A percentile compares a stretch with the other conserved stretches of the same genome.
Conservation (phyloP, 1,140 invertebrate genomes). For the Lithobius niger region DNA sequence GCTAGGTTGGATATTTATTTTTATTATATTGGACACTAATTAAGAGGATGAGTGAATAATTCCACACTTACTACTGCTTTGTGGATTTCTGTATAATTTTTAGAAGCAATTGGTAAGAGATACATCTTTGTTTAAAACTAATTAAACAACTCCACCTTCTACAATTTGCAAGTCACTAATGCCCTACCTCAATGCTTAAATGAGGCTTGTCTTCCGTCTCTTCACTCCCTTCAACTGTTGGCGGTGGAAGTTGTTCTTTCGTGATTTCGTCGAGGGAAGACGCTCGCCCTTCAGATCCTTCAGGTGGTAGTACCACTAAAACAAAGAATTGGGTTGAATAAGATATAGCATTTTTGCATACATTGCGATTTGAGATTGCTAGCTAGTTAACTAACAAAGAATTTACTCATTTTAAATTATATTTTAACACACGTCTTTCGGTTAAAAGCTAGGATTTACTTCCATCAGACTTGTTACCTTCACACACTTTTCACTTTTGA, state of each 20-base stretch:
- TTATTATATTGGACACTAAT: no score
- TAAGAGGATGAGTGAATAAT: neutral
- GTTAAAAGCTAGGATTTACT: no score
- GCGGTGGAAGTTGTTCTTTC: no score
- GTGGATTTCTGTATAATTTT: neutral
- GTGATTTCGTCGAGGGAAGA: neutral
- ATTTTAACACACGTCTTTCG: no score
- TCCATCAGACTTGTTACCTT: no score
- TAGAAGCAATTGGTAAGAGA: neutral
- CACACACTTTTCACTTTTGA: no score
- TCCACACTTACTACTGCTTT: neutral
- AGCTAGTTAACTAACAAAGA: no score
- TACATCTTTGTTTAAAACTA: neutral
- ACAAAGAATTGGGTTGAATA: no score
- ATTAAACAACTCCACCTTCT: neutral
- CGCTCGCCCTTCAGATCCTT: neutral
- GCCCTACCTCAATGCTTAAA: neutral
- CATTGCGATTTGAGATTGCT: no score
- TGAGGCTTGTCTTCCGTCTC: neutral
- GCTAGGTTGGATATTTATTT: no score
- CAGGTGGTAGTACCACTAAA: conserved; percentile 7
- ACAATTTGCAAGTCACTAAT: neutral
- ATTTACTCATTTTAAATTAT: no score
- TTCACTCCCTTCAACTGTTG: neutral
- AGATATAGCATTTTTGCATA: no score